Conservation (phyloP, 2,797 vertebrate species). For the Benthosema pterotum region DNA sequence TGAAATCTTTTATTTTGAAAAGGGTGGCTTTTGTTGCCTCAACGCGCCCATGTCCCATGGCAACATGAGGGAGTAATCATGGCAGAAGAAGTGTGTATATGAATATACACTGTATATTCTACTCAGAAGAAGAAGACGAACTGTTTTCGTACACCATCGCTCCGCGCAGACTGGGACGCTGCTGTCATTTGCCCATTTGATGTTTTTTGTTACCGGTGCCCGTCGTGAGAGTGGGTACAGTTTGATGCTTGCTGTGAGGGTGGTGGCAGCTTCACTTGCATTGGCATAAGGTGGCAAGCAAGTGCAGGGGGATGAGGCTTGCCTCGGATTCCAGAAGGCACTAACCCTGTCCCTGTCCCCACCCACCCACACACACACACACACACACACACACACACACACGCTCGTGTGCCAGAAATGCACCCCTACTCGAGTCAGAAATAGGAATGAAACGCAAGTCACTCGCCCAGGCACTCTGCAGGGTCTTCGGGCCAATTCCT, state of each 20-base stretch:
- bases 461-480: constrained; percentile 50
- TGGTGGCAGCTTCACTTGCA: constrained; percentile 55
- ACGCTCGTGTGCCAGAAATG: constrained; percentile 69
- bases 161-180: constrained; percentile 38
- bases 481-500: constrained; percentile 65
- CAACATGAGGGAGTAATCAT: constrained; percentile 32
- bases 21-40: constrained; percentile 78
- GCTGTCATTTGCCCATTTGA: constrained; percentile 19
- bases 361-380: too few species aligned
- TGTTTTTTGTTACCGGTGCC: constrained; percentile 31
- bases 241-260: constrained; percentile 40
- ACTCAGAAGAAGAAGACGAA: constrained; percentile 62
- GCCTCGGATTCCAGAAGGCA: constrained; percentile 71
- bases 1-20: constrained; percentile 63
- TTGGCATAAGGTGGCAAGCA: constrained; percentile 65
- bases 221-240: constrained; percentile 55
- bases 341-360: constrained; percentile 34
- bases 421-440: constrained; percentile 72
- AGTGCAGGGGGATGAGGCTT: constrained; percentile 17
- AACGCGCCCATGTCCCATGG: constrained; percentile 64
- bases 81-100: constrained; percentile 56
- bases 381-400: background rate
- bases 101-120: constrained; percentile 61
- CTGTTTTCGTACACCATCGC: constrained; percentile 47
- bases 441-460: constrained; percentile 70